Evolutionary conservation across 2,888 invertebrate species (phyloP).

Genomic region (Tachina fera): DNA sequence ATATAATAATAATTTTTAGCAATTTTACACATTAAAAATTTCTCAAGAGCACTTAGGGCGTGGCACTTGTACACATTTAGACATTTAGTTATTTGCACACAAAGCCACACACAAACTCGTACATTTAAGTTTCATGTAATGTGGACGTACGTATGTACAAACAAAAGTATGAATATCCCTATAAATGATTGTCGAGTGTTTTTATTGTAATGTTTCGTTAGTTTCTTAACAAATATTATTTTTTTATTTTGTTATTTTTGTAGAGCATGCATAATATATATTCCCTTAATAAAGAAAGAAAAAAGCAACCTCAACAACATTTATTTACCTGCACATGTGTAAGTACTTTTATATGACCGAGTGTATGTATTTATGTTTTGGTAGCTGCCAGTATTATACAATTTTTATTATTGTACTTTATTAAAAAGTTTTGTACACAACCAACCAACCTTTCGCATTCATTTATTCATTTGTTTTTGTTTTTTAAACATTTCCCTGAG

Average conservation of each 20-base stretch:
- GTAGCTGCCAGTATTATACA: conserved; percentile 31
- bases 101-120: background rate
- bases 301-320: conserved; percentile 20
- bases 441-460: conserved; percentile 37
- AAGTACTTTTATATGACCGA: background rate
- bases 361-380: background rate
- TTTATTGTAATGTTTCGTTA: conserved; percentile 66
- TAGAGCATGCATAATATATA: conserved; percentile 15
- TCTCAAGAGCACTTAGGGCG: conserved; percentile 69
- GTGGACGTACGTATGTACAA: background rate
- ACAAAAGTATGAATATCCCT: background rate
- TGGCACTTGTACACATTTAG: conserved; percentile 64
- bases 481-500: background rate
- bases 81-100: conserved; percentile 18
- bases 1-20: conserved; percentile 66
- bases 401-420: conserved; percentile 66
- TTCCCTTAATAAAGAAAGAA: conserved; percentile 35
- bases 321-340: conserved; percentile 27
- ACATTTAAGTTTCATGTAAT: background rate
- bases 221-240: conserved; percentile 52
- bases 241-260: conserved; percentile 41
- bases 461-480: background rate
- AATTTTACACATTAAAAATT: conserved; percentile 66
- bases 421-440: conserved; percentile 63
- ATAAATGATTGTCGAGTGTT: conserved; percentile 53